Evolutionary conservation across 2,113 vertebrate species (phyloP).

Genomic region (Spea multiplicata): DNA sequence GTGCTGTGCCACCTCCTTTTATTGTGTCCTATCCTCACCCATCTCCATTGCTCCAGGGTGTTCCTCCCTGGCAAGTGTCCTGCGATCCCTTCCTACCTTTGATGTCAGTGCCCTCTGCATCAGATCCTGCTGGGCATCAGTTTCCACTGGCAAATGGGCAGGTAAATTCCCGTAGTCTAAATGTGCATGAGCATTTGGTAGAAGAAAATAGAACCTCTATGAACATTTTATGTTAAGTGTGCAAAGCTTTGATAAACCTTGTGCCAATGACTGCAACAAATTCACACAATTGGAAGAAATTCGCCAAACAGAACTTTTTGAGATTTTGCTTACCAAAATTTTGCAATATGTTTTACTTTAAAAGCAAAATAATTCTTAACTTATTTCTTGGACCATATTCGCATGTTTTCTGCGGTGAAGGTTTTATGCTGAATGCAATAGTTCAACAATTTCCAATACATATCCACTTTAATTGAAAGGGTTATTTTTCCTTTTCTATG

Average conservation of each 20-base stretch:
- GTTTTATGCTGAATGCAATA: not conserved
- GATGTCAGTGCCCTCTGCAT: constrained; percentile 61
- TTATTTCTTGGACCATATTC: no score
- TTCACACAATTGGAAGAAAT: not conserved
- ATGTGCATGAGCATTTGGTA: constrained; percentile 23
- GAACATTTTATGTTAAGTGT: not conserved
- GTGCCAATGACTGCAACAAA: not conserved
- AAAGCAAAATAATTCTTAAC: no score
- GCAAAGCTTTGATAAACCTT: not conserved
- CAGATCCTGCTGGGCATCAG: constrained; percentile 60
- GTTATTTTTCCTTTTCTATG: not conserved
- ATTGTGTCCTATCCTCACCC: constrained; percentile 61
- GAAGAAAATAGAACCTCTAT: not conserved
- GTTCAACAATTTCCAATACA: not conserved
- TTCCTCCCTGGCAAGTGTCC: constrained; percentile 66
- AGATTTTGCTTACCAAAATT: not conserved
- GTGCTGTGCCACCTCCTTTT: constrained; percentile 58
- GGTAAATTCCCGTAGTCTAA: constrained; percentile 56
- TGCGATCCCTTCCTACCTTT: constrained; percentile 70
- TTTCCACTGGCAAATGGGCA: constrained; percentile 61
- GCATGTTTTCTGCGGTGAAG: not conserved
- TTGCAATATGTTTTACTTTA: not conserved
- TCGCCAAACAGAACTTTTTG: not conserved
- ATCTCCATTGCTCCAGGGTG: constrained; percentile 59
- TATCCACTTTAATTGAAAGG: not conserved